Evolutionary conservation across 2,113 vertebrate species (phyloP).

Genomic region (Clupea harengus): DNA sequence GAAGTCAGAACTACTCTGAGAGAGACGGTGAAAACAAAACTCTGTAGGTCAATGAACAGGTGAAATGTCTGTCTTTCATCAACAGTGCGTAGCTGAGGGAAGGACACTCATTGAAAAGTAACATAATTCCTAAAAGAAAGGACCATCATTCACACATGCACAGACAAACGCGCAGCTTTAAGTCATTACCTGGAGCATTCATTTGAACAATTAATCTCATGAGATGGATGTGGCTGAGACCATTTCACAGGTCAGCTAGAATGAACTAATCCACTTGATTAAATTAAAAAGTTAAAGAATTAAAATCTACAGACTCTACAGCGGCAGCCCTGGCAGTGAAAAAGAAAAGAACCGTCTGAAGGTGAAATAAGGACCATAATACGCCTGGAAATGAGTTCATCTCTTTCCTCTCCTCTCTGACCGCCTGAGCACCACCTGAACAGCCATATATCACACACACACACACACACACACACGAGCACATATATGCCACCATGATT

Average conservation of each 20-base stretch:
- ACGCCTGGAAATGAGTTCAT: not conserved
- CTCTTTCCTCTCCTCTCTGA: not conserved
- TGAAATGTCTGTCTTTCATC: not conserved
- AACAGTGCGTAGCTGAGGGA: not conserved
- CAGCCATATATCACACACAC: no score
- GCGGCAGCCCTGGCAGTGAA: not conserved
- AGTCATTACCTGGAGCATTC: not conserved
- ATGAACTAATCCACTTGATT: not conserved
- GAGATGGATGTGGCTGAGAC: not conserved
- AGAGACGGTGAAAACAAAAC: conserved; percentile 21
- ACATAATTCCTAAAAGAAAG: conserved; percentile 2
- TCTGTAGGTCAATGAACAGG: not conserved
- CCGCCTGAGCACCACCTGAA: not conserved
- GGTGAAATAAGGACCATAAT: no score
- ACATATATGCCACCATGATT: not conserved
- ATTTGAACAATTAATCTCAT: not conserved
- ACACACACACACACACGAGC: not conserved
- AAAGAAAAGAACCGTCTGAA: not conserved
- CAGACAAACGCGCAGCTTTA: not conserved
- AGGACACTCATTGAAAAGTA: not conserved
- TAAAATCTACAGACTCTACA: not conserved
- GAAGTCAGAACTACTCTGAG: conserved; percentile 7
- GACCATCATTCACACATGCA: not conserved
- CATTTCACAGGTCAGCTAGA: not conserved
- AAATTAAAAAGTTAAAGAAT: not conserved